A percentile compares a stretch with the other conserved stretches of the same genome.
phyloP scores from a whole-genome alignment of 2,888 invertebrate species.

The Eristalis intricaria region DNA sequence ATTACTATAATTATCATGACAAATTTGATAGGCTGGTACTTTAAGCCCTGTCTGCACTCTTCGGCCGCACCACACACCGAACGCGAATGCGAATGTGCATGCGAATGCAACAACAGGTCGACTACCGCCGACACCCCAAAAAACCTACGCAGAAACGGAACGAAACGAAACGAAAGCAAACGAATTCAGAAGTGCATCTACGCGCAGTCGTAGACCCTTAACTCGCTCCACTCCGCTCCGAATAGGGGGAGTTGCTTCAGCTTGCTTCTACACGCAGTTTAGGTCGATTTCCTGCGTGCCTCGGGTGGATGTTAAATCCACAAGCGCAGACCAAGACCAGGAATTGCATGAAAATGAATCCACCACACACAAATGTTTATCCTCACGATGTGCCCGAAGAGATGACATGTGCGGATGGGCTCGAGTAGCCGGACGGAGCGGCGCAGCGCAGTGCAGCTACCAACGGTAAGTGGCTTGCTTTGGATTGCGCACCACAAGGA shows the following conservation, averaged over 20 bases:
- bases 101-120: slow-evolving; percentile 12
- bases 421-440: neutral
- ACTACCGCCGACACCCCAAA: slow-evolving; percentile 44
- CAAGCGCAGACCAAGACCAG: slow-evolving; percentile 20
- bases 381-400: neutral
- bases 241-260: slow-evolving; percentile 35
- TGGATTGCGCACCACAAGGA: slow-evolving; percentile 13
- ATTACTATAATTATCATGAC: slow-evolving; percentile 71
- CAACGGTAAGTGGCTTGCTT: slow-evolving; percentile 21
- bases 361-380: slow-evolving; percentile 24
- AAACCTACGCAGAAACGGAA: neutral
- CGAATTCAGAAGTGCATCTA: neutral
- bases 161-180: neutral
- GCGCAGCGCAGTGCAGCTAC: neutral
- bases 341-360: neutral
- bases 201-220: neutral
- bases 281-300: slow-evolving; percentile 43
- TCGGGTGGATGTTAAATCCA: slow-evolving; percentile 55
- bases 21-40: slow-evolving; percentile 63
- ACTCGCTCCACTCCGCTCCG: too few species aligned
- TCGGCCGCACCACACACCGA: slow-evolving; percentile 4
- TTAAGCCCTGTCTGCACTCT: slow-evolving; percentile 59
- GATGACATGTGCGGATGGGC: neutral
- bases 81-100: neutral
- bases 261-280: slow-evolving; percentile 50